Conservation (phyloP, 2,113 vertebrate species). For the Heptranchias perlo region DNA sequence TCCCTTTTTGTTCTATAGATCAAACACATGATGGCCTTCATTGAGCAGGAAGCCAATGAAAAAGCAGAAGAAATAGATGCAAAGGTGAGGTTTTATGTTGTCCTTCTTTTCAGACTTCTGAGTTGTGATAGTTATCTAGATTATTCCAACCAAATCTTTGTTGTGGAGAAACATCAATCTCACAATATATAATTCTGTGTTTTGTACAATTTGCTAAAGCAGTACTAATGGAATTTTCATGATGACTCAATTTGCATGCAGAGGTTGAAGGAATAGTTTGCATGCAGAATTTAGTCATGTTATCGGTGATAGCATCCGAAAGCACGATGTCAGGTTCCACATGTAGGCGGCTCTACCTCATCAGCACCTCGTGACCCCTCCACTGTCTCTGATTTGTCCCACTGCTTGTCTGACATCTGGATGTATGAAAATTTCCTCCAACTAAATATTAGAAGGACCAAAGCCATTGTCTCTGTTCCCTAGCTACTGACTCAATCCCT, state of each 20-base stretch:
- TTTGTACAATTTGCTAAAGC: not conserved
- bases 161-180: not conserved
- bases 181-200: not conserved
- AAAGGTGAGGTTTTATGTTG: conserved; percentile 67
- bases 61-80: conserved; percentile 98
- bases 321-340: no score
- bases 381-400: no score
- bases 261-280: not conserved
- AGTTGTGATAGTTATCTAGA: not conserved
- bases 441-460: no score
- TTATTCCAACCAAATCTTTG: not conserved
- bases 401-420: no score
- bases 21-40: conserved; percentile 99
- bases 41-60: conserved; percentile 97
- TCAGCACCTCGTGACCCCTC: no score
- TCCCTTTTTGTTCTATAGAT: conserved; percentile 60
- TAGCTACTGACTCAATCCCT: no score
- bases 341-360: no score
- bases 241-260: not conserved
- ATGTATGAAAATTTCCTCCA: no score
- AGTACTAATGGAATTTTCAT: not conserved
- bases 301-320: no score
- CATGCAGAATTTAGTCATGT: not conserved
- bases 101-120: not conserved
- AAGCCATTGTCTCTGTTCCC: no score